Base-by-base conservation (phyloP, 2,113 vertebrate species). In the Panthera tigris region DNA sequence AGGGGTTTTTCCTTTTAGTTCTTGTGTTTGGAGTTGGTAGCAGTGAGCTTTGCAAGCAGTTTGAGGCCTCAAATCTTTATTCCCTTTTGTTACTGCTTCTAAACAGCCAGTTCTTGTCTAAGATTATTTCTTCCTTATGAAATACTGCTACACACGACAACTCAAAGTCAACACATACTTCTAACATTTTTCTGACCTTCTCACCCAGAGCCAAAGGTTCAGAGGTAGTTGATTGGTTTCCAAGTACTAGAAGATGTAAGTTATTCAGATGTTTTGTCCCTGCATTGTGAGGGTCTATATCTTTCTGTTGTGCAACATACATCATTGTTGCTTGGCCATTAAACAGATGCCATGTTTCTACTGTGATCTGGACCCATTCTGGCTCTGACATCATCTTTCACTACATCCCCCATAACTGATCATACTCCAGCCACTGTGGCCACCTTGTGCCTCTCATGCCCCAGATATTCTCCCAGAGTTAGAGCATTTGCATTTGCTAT, bases 121-220 rank as follows among this genome's bases (percentile, higher is more conserved):
- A 66, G 39, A 12, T 39, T 55, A 33, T 88, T 55, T 91, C 6
- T 95, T 94, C 81, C 33, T 87, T 80, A 13, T 55, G 39, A 91
- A 89, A 85, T 91, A 81, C 71, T 76, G 23, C 50, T 69, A 63
- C 52, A 55, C 48, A 11, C 13, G 41, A 69, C 23, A 8, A 81
- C 31, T 88, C 74, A 93, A 96, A 96, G 29, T 81, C 63, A 96
- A 80, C 33, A 91, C 39, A 81, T 41, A 52, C 25, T 19, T 96
- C 25, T n/a, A 89, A 81, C 13, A 93, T 86, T 95, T 86, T 85
- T 61, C 19, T 13, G 12, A 80, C 7, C 11, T 65, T 66, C 23
- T 65, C 8, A 31, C 11, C 45, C 13, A 78, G 29, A 82, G 39
- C 4, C 36, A 83, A 65, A 94, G 31, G 13, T 80, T 87, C 52